Percentiles rank a stretch among this genome's conserved stretches.
Evolutionary conservation across 2,113 vertebrate species (phyloP).

Genomic region (Aegotheles bennettii): DNA sequence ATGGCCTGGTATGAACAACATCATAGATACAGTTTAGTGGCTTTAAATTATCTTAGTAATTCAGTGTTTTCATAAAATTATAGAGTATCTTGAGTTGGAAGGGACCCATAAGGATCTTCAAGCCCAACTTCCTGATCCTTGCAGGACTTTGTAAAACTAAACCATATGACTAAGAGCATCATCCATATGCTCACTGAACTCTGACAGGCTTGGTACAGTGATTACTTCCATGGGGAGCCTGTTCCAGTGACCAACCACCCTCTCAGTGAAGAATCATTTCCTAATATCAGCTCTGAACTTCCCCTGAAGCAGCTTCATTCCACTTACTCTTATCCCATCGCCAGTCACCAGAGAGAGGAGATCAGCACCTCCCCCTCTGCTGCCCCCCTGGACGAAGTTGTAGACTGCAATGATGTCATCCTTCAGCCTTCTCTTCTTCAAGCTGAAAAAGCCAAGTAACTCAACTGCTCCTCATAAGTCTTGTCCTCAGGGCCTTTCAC

Average conservation of each 20-base stretch:
- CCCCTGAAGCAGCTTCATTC: background rate
- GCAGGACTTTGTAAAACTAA: background rate
- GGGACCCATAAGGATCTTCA: accelerated
- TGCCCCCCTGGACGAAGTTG: accelerated
- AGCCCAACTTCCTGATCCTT: background rate
- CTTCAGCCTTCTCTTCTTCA: background rate
- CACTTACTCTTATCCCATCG: accelerated
- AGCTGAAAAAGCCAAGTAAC: background rate
- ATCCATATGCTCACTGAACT: background rate
- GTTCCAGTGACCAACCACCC: background rate
- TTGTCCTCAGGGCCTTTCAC: background rate
- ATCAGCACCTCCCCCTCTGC: background rate
- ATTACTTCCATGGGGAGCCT: background rate
- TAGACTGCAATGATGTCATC: background rate
- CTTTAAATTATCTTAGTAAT: background rate
- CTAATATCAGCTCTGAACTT: background rate
- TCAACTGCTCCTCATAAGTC: background rate
- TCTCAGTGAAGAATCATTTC: background rate
- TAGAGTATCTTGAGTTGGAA: background rate
- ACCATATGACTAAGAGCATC: accelerated
- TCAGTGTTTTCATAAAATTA: background rate
- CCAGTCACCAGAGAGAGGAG: background rate
- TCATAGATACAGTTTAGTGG: background rate
- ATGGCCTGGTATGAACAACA: background rate
- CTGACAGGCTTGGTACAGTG: background rate